Conservation (phyloP, 2,113 vertebrate species). For the Leucopsar rothschildi region DNA sequence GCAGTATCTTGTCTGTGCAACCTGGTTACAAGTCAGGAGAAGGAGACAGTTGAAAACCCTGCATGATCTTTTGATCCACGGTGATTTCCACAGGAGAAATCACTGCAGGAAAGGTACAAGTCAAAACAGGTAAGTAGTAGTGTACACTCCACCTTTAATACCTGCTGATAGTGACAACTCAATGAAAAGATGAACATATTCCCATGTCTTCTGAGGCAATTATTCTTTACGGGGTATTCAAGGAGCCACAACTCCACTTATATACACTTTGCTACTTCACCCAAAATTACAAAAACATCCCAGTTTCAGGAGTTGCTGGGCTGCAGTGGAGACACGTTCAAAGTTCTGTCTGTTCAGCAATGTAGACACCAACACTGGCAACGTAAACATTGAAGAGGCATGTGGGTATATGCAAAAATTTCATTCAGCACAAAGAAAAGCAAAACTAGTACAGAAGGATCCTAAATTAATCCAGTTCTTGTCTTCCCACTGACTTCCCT, state of each 20-base stretch:
- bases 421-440: neutral
- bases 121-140: neutral
- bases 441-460: neutral
- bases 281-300: neutral
- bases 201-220: neutral
- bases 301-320: neutral
- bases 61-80: neutral
- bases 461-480: neutral
- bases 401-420: neutral
- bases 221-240: neutral
- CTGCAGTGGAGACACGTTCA: neutral
- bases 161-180: neutral
- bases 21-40: neutral
- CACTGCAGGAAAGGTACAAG: neutral
- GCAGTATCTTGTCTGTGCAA: neutral
- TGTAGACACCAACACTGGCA: fast-evolving
- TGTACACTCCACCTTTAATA: neutral
- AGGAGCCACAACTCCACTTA: neutral
- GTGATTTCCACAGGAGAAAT: neutral
- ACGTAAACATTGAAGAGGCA: neutral
- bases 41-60: neutral
- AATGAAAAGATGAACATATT: neutral
- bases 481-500: neutral
- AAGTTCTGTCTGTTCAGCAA: neutral
- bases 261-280: neutral